phyloP scores from a whole-genome alignment of 2,888 invertebrate genomes.

The Gastrophysa polygoni region DNA sequence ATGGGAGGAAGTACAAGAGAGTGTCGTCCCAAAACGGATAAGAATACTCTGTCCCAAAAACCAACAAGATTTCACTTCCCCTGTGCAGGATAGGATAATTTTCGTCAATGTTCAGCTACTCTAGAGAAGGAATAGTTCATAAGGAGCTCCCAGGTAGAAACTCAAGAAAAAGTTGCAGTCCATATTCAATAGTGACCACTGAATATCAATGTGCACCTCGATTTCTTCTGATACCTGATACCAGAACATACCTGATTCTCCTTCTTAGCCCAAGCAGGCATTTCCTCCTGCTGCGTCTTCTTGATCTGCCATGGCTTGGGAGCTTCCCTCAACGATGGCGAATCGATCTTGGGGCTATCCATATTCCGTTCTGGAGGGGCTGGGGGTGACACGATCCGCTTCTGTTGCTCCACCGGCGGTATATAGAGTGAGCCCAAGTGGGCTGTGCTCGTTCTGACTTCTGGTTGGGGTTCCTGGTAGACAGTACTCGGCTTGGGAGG shows the following conservation, averaged over 20 bases:
- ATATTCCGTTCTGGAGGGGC: slow-evolving; percentile 43
- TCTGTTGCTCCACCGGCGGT: slow-evolving; percentile 56
- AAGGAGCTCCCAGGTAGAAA: too few relatives aligned
- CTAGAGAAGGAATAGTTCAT: too few relatives aligned
- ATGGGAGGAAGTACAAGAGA: too few relatives aligned
- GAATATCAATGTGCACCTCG: too few relatives aligned
- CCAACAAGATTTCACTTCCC: too few relatives aligned
- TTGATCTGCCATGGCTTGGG: slow-evolving; percentile 66
- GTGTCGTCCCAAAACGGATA: too few relatives aligned
- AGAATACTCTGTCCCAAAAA: too few relatives aligned
- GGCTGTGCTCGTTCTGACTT: slow-evolving; percentile 46
- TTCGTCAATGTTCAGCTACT: too few relatives aligned
- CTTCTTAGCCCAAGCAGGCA: slow-evolving; percentile 61
- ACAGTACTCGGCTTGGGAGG: slow-evolving; percentile 12
- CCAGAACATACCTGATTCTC: slow-evolving; percentile 31
- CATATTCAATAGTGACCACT: too few relatives aligned
- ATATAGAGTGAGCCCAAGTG: slow-evolving; percentile 64
- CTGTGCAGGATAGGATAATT: too few relatives aligned
- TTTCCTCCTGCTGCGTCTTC: slow-evolving; percentile 58
- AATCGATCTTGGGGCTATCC: slow-evolving; percentile 54
- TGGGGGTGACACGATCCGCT: slow-evolving; percentile 41
- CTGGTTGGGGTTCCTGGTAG: slow-evolving; percentile 31
- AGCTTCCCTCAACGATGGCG: slow-evolving; percentile 62
- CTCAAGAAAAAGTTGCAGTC: too few relatives aligned
- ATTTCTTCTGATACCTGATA: too few relatives aligned